These are phyloP conservation scores for Hoplodrina blanda DNA, from an alignment of 2,888 invertebrate genomes.

Conservation along the genomic window DNA sequence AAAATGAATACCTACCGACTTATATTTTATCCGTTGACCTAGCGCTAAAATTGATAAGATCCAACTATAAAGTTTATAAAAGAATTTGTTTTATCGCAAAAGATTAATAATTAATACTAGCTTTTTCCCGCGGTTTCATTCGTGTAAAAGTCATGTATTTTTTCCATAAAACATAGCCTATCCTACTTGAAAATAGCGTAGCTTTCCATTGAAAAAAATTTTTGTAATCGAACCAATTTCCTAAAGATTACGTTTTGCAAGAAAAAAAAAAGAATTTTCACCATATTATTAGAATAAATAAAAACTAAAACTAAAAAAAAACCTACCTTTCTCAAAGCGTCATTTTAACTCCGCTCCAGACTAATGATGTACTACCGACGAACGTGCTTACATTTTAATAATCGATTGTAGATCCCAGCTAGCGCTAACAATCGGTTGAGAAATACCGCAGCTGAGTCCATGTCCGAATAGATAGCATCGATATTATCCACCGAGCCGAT, in stretches of 20 bases:
- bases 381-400: slow-evolving; percentile 85
- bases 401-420: slow-evolving; percentile 79
- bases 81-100: background rate
- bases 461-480: slow-evolving; percentile 70
- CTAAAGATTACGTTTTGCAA: too few species aligned
- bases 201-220: too few species aligned
- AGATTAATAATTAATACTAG: background rate
- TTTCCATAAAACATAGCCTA: too few species aligned
- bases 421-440: slow-evolving; percentile 76
- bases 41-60: too few species aligned
- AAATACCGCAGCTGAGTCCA: slow-evolving; percentile 73
- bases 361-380: slow-evolving; percentile 80
- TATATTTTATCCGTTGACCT: too few species aligned
- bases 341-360: slow-evolving; percentile 72
- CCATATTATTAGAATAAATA: too few species aligned
- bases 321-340: slow-evolving; percentile 36
- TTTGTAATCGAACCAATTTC: too few species aligned
- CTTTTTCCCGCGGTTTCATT: too few species aligned
- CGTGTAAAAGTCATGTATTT: too few species aligned
- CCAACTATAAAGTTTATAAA: background rate
- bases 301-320: background rate
- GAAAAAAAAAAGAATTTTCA: too few species aligned
- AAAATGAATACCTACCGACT: background rate
- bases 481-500: slow-evolving; percentile 62
- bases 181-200: too few species aligned